Base-by-base conservation (phyloP, 2,888 invertebrate genomes). In the Meandrusa payeni region DNA sequence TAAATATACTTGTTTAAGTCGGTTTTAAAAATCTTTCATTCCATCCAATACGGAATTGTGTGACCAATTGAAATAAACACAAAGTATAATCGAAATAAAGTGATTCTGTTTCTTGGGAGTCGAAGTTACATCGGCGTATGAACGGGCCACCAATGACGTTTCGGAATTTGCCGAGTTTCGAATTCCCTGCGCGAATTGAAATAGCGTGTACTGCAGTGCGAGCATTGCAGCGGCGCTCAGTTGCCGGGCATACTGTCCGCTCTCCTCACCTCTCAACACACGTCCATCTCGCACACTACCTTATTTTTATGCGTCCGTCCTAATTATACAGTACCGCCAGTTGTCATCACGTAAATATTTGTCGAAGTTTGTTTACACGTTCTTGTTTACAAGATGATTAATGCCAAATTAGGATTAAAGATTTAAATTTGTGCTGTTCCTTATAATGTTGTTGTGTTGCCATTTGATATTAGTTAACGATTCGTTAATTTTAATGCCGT, bases 161-260 rank as follows among this genome's bases (percentile, higher is more conserved):
- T 49, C 50, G 52, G 58, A 79, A 77, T 83, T 67, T 65, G 76
- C 69, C 59, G 69, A 78, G 68, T 78, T 70, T 79, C 77, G 61
- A 79, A 83, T 83, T 81, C 76, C 58, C 64, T 69, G 59, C 69
- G 64, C 73, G 80, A 69, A 81, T 81, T 79, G 76, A 85, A 85
- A 85, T 83, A 83, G 79, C 81, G 68, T 71, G 62, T 74, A 66
- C 67, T 71, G 68, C 61, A 15, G 26, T 26, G 62, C 66, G 63
- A 63, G 56, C 50, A 46, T 51, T 61, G 61, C 57, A 60, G 63
- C 59, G 61, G 22, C 60, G 66, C 68, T 76, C 76, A 77, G 81
- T 77, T 56, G 64, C 55, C 67, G 69, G 67, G 51, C 71, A 64
- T 62, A 66, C 62, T 63, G 76, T 66, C 61, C 69, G 69, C 63